These are phyloP conservation scores for Scylla paramamosain DNA, from an alignment of 1,140 invertebrate species.

Conservation along the genomic window DNA sequence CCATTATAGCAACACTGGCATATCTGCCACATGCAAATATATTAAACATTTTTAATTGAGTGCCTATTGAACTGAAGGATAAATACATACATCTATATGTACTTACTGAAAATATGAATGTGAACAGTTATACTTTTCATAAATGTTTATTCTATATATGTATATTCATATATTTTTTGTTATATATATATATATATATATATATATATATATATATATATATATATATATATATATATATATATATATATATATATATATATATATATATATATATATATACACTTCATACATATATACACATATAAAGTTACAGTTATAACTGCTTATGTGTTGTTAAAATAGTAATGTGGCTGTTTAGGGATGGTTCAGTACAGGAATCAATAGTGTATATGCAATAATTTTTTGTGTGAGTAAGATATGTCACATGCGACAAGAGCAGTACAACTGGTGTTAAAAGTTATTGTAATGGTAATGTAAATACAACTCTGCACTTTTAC, in stretches of 20 bases:
- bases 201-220: conserved; percentile 38
- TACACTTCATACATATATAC: neutral
- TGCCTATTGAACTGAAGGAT: neutral
- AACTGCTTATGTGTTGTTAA: conserved; percentile 3
- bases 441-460: neutral
- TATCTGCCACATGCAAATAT: neutral
- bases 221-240: conserved; percentile 28
- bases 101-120: neutral
- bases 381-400: conserved; percentile 14
- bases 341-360: neutral
- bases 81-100: neutral
- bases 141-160: neutral
- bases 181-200: conserved; percentile 37
- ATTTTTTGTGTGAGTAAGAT: neutral
- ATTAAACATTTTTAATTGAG: neutral
- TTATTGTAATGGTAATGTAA: neutral
- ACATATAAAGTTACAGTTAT: neutral
- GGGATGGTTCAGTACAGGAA: neutral
- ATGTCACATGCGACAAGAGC: neutral
- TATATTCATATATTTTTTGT: neutral
- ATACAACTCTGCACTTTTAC: neutral
- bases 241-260: too few relatives aligned
- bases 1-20: neutral
- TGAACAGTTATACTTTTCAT: neutral
- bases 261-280: neutral